Evolutionary conservation across 2,797 vertebrate species (phyloP), one percentile per base, ranked within the genome.

Genomic region (Holocentrus rufus): DNA sequence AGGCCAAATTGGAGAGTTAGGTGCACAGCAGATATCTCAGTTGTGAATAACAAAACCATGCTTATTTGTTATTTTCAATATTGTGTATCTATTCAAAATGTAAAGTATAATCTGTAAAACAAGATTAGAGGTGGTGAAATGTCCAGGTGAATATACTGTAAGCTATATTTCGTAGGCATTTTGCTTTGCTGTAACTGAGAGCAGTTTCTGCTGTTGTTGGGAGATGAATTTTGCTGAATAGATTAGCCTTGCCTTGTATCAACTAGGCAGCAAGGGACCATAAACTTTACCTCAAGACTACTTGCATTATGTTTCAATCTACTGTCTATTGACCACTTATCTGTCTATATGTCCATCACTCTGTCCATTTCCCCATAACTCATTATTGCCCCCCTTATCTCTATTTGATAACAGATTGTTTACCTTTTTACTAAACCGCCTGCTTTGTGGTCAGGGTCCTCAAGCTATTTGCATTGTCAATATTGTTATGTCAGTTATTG

Each of bases 391-490:
- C 62, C 71, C 65, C 47, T 57, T 74, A 20, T 69, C 44, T 82
- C 47, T 54, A 39, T 79, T 67, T 85, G 36, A 80, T 74, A 63
- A 71, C 72, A 63, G 52, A 55, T 83, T 79, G 64, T 82, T 81
- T 65, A 78, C 66, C 67, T 72, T 74, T 85, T 72, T 82, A 71
- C 81, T 74, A 71, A 88, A 82, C 85, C 54, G 64, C 86, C 89
- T 92, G 87, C 85, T 92, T 91, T 91, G 85, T 90, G 89, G 84
- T 87, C 87, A 88, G 84, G 88, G 82, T 87, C 84, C 81, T 90
- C 70, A 64, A 74, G 67, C 83, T 86, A 72, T 81, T 81, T 83
- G 66, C 80, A 79, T 87, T 52, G 67, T 87, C 83, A 76, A 71
- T 77, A 74, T 73, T 76, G 72, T 79, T 78, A 73, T 79, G 65